Base-by-base conservation (phyloP, 1,140 invertebrate species). In the Ericerus pela region DNA sequence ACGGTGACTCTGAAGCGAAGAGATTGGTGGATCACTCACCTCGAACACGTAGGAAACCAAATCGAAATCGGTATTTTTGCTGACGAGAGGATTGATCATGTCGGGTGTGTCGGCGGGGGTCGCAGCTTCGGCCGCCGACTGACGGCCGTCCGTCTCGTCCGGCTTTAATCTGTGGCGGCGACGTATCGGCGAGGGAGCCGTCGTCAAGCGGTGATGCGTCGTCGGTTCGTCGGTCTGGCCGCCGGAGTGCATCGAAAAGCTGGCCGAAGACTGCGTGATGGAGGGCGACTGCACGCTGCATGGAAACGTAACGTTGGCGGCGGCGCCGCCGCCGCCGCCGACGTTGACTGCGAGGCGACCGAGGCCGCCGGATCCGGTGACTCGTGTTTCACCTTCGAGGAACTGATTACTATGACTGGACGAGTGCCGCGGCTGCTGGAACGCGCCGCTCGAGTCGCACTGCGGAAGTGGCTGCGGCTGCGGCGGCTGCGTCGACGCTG, bases 31-130 rank as follows among this genome's bases (percentile, higher is more conserved):
- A n/a, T 24, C 28, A 58, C 57, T 51, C 28, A 58, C 59, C 28
- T 60, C 59, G 37, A 60, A 60, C 31, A 60, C 59, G 55, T 58
- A 60, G 36, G 59, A 37, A 24, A 60, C 51, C 36, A 60, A 43
- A 55, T 60, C 54, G 51, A 60, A 60, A 51, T 54, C 28, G 24
- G 58, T 36, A 59, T 54, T 59, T 51, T 59, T 59, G 31, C 53
- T 55, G 27, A 11, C 47, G 30, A 37, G 51, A 8, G 10, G 58
- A 41, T 53, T 51, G 30, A 29, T 38, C 54, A 59, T 55, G 38
- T 59, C 58, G 26, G 58, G 58, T 16, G 58, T 59, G 28, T 54
- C 51, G 16, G 51, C 12, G n/a, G n/a, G n/a, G n/a, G n/a, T n/a
- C 20, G 26, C 2, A 20, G 10, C 14, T 10, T 24, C 22, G 30